Conservation (phyloP, 2,888 invertebrate genomes). For the Nephrotoma flavescens region DNA sequence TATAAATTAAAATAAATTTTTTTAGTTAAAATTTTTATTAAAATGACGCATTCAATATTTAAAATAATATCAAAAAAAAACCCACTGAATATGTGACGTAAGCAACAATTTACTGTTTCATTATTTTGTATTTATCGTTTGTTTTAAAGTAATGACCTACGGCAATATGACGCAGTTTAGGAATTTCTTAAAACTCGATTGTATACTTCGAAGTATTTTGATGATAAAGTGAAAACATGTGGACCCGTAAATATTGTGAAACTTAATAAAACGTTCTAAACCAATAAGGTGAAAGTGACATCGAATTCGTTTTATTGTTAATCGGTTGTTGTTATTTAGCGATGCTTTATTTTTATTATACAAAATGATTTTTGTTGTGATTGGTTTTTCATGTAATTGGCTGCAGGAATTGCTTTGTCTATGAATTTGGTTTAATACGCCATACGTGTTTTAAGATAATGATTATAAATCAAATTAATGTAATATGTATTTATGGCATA, state of each 20-base stretch:
- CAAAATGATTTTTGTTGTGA: neutral
- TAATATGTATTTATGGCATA: too few species aligned
- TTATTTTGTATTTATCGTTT: neutral
- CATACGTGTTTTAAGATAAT: too few species aligned
- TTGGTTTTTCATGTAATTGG: neutral
- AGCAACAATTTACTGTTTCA: neutral
- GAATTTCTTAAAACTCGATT: neutral
- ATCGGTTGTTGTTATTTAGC: neutral
- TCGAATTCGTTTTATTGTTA: neutral
- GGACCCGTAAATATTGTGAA: neutral
- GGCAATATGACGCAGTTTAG: neutral
- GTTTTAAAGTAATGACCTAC: neutral
- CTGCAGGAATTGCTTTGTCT: neutral
- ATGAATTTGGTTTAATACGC: too few species aligned
- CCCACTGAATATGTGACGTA: neutral
- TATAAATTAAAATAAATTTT: neutral
- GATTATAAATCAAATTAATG: too few species aligned
- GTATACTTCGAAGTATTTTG: neutral
- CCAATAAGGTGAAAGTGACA: neutral
- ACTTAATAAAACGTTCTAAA: neutral
- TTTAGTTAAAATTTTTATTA: too few species aligned
- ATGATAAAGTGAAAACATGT: neutral
- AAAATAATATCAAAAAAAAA: neutral
- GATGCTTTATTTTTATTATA: neutral
- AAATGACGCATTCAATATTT: neutral